Evolutionary conservation across 1,140 invertebrate genomes (phyloP).

Genomic region (Aphis gossypii): DNA sequence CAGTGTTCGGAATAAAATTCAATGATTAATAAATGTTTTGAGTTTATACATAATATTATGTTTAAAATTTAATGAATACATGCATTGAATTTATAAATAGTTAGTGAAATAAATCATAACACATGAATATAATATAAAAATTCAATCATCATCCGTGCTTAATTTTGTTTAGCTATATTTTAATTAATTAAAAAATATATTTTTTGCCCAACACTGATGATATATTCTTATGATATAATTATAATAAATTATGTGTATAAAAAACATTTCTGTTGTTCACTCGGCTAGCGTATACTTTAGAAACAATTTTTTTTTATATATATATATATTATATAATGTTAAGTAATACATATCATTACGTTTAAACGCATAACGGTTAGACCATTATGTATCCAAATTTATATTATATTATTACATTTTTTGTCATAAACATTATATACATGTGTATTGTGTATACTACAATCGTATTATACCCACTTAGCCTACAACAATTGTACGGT

Average conservation of each 20-base stretch:
- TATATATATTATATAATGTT: background rate
- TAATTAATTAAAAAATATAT: background rate
- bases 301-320: background rate
- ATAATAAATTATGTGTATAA: conserved; percentile 14
- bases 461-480: conserved; percentile 22
- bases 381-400: conserved; percentile 24
- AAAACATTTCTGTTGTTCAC: background rate
- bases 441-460: conserved; percentile 8
- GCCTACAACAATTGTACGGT: conserved; percentile 9
- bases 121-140: background rate
- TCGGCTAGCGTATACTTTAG: background rate
- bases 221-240: background rate
- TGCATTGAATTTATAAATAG: background rate
- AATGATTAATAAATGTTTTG: background rate
- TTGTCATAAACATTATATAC: background rate
- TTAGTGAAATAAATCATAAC: background rate
- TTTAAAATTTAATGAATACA: background rate
- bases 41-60: background rate
- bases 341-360: conserved; percentile 52
- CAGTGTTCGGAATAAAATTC: background rate
- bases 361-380: conserved; percentile 45
- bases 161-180: background rate
- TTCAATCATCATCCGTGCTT: background rate
- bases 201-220: background rate
- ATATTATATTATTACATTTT: background rate